Conservation (phyloP, 2,113 vertebrate genomes). For the Cinclus cinclus region DNA sequence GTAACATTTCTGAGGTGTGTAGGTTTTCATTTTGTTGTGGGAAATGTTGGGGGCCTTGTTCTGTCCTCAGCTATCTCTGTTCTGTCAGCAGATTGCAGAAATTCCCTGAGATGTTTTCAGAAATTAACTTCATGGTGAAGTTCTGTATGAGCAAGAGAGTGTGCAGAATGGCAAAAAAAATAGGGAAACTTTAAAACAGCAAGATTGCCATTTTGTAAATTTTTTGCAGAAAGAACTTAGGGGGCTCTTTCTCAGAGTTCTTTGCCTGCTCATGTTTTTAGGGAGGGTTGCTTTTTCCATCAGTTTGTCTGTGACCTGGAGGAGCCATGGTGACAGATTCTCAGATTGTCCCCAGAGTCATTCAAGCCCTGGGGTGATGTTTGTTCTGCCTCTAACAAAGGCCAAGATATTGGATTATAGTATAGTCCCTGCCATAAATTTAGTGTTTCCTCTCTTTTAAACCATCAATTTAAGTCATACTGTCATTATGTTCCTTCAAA, state of each 20-base stretch:
- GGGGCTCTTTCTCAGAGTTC: not conserved
- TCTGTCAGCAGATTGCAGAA: not conserved
- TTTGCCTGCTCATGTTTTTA: not conserved
- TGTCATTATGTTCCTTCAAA: not conserved
- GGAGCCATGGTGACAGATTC: not conserved
- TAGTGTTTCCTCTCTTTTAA: constrained; percentile 8
- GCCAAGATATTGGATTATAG: not conserved
- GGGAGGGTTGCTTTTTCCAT: not conserved
- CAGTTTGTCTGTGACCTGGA: not conserved
- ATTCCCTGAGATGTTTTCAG: not conserved
- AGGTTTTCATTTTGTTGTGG: not conserved
- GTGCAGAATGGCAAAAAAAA: not conserved
- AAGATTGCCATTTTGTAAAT: not conserved
- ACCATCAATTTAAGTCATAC: not conserved
- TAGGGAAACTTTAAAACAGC: not conserved
- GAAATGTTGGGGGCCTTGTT: not conserved
- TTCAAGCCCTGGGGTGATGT: not conserved
- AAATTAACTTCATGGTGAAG: not conserved
- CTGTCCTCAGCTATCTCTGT: not conserved
- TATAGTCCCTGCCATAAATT: not conserved
- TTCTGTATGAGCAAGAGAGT: not conserved
- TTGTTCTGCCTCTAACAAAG: not conserved
- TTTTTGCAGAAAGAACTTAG: not conserved
- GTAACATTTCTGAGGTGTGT: not conserved
- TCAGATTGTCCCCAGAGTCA: not conserved